phyloP scores from a whole-genome alignment of 1,140 invertebrate species.

The Pinna nobilis region DNA sequence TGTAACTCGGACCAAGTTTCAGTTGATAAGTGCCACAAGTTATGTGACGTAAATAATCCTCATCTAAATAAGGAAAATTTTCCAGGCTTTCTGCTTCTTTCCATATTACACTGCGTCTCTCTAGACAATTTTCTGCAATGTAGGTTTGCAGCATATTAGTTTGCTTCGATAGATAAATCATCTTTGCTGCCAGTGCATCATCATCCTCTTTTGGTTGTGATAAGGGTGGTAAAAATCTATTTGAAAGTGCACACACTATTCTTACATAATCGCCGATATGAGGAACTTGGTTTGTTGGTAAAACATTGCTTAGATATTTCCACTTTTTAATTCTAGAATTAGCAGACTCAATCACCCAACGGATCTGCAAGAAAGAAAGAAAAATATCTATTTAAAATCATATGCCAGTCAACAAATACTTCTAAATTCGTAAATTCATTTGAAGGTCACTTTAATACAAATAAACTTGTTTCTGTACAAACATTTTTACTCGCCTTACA shows the following conservation, averaged over 20 bases:
- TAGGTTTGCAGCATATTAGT: background rate
- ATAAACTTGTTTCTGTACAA: too few species aligned
- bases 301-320: constrained; percentile 28
- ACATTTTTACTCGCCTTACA: too few species aligned
- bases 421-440: too few species aligned
- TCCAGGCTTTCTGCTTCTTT: constrained; percentile 2
- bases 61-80: constrained; percentile 7
- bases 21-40: constrained; percentile 29
- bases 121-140: constrained; percentile 9
- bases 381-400: background rate
- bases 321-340: constrained; percentile 41
- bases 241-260: constrained; percentile 38
- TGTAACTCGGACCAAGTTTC: constrained; percentile 1
- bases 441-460: too few species aligned
- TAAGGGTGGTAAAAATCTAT: constrained; percentile 28
- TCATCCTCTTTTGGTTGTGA: background rate
- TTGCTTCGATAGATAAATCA: constrained; percentile 6
- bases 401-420: too few species aligned
- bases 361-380: constrained; percentile 19
- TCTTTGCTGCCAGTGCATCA: constrained; percentile 11
- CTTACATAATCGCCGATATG: constrained; percentile 36
- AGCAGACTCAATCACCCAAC: constrained; percentile 42
- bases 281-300: constrained; percentile 36
- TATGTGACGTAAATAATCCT: constrained; percentile 10
- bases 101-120: constrained; percentile 3